Evolutionary conservation across 92 coral and sea anemone species (phyloP), one percentile per base, ranked within the genome.

Genomic region (Zoanthus sociatus): DNA sequence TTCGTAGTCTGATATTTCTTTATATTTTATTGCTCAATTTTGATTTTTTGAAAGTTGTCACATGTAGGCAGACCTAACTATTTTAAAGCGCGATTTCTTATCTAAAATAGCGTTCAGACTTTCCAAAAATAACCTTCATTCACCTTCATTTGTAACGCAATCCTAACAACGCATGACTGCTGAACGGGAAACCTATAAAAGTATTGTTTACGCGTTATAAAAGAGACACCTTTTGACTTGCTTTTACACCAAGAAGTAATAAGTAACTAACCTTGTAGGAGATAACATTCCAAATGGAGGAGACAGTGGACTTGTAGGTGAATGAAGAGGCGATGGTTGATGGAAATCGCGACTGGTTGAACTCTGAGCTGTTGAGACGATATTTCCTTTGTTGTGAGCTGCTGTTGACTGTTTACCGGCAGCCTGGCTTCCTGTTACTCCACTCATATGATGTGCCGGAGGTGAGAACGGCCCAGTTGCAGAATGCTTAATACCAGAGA

Each of bases 381-480:
- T 18, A 18, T 33, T 33, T 6, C 82, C 82, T 31, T 17, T 78
- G 16, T 17, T 16, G 53, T 66, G 85, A 53, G 54, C 45, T 46
- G 85, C 14, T 12, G 56, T 63, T 0, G 84, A 78, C 72, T 56
- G 53, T 17, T 33, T 1, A 15, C 18, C 4, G 12, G 16, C 30
- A 8, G 70, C 12, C 3, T 58, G 84, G 76, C 46, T 31, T 17
- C 60, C 37, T 46, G 26, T 26, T 26, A 42, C n/a, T 7, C 74
- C 73, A 45, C 47, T 21, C 12, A 50, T 21, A 47, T 81, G 85
- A 87, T 88, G 94, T 60, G 89, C 81, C 1, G 95, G 90, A 2
- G 98, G 98, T 7, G 95, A 95, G 44, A 95, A 95, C 11, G 98
- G 91, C 32, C 98, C 95, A 2, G 93, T 72, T 3, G 98, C 81